phyloP scores from a whole-genome alignment of 2,888 invertebrate species.

The Creontiades dilutus region DNA sequence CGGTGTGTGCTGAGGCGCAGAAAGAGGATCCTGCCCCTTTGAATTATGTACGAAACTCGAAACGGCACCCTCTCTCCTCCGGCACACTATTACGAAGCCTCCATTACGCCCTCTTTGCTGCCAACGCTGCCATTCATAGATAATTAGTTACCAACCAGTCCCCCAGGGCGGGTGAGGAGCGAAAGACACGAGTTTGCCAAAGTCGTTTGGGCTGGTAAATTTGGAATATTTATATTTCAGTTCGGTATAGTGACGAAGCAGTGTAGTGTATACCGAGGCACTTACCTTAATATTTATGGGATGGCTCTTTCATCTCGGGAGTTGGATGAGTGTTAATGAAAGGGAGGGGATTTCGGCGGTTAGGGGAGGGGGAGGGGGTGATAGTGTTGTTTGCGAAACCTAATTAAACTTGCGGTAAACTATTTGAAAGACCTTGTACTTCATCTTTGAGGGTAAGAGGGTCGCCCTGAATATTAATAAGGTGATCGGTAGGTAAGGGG shows the following conservation, averaged over 20 bases:
- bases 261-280: neutral
- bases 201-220: slow-evolving; percentile 29
- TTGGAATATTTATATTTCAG: slow-evolving; percentile 24
- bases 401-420: slow-evolving; percentile 54
- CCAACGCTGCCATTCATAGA: slow-evolving; percentile 26
- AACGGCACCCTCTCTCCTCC: neutral
- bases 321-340: slow-evolving; percentile 55
- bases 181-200: slow-evolving; percentile 47
- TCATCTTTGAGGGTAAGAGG: neutral
- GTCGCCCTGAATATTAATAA: slow-evolving; percentile 34
- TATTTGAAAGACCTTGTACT: neutral
- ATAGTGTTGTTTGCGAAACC: slow-evolving; percentile 56
- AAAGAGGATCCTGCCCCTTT: slow-evolving; percentile 36
- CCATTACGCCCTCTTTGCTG: slow-evolving; percentile 29
- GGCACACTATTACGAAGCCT: slow-evolving; percentile 29
- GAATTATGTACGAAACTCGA: slow-evolving; percentile 26
- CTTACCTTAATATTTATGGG: slow-evolving; percentile 56
- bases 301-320: slow-evolving; percentile 48
- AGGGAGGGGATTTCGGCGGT: slow-evolving; percentile 36
- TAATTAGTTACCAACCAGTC: slow-evolving; percentile 30
- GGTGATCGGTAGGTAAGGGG: neutral
- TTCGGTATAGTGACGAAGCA: neutral
- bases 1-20: neutral
- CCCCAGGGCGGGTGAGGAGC: neutral
- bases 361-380: neutral